These are phyloP conservation scores for Chrysodeixis includens DNA, from an alignment of 2,888 invertebrate species.

Conservation along the genomic window DNA sequence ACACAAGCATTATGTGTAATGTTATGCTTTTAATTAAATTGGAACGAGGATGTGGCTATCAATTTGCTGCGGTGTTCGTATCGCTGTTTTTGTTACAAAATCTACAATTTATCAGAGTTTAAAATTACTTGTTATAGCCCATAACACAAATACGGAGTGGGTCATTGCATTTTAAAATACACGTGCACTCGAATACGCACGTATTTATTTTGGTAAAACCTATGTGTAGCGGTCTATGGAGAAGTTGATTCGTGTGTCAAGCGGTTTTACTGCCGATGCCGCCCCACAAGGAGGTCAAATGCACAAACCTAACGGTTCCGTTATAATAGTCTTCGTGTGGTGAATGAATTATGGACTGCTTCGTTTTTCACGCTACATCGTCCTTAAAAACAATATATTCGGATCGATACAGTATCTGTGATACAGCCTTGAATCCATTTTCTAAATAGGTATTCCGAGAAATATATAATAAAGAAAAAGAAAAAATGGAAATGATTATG, in stretches of 20 bases:
- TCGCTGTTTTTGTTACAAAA: constrained; percentile 9
- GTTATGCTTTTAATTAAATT: constrained; percentile 43
- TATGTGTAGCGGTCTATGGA: constrained; percentile 25
- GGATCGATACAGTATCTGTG: constrained; percentile 17
- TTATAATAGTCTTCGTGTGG: constrained; percentile 74
- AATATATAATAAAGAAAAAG: background rate
- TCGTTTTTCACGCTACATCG: constrained; percentile 49
- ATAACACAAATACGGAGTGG: background rate
- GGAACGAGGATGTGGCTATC: constrained; percentile 26
- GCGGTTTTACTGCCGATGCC: constrained; percentile 66
- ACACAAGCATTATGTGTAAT: constrained; percentile 12
- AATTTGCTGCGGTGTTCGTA: constrained; percentile 22
- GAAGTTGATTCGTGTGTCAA: constrained; percentile 57
- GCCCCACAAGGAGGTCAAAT: constrained; percentile 81
- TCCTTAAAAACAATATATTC: constrained; percentile 37
- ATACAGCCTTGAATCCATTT: background rate
- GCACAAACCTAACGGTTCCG: constrained; percentile 79
- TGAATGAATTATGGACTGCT: constrained; percentile 71
- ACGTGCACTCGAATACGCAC: background rate
- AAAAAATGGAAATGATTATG: background rate
- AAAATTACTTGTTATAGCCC: background rate
- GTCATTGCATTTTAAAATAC: background rate
- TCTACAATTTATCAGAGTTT: background rate
- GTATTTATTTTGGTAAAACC: background rate
- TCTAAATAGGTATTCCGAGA: background rate